Evolutionary conservation across 2,888 invertebrate species (phyloP).

Genomic region (Steinernema scapterisci): DNA sequence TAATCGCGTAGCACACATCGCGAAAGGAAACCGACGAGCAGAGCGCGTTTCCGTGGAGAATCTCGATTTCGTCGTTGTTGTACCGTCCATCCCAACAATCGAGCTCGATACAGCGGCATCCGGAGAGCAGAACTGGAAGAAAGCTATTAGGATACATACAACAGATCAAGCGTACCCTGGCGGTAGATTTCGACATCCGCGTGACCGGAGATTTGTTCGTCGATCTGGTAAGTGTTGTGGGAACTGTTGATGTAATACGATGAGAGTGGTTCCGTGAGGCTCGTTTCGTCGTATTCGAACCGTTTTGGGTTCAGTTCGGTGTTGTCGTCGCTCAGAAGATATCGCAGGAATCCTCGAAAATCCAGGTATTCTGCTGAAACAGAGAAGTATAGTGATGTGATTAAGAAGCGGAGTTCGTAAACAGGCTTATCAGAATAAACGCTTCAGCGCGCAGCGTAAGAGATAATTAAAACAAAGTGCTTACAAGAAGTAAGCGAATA

Average conservation of each 20-base stretch:
- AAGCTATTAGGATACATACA: no score
- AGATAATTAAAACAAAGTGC: no score
- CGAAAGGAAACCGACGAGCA: conserved; percentile 51
- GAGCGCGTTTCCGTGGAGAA: conserved; percentile 84
- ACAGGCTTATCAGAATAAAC: no score
- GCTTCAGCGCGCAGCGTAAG: no score
- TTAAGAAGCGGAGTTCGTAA: conserved; percentile 20
- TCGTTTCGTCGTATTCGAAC: conserved; percentile 58
- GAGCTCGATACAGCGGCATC: conserved; percentile 94
- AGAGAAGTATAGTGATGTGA: conserved; percentile 2
- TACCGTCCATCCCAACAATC: conserved; percentile 96
- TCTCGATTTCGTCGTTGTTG: conserved; percentile 81
- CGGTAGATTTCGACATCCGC: conserved; percentile 97
- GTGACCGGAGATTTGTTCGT: conserved; percentile 41
- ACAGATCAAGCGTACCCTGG: conserved; percentile 75
- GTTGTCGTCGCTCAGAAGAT: conserved; percentile 98
- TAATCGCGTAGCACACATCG: conserved; percentile 92
- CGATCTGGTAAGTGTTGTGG: conserved; percentile 60
- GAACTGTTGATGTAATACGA: conserved; percentile 59
- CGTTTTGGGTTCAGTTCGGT: conserved; percentile 95
- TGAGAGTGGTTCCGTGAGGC: conserved; percentile 54
- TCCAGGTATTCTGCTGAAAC: conserved; percentile 73
- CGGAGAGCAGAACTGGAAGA: conserved; percentile 9
- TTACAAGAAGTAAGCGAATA: neutral
- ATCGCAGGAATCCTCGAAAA: conserved; percentile 92